Percentiles rank a stretch among this genome's conserved stretches.
phyloP scores from a whole-genome alignment of 2,113 vertebrate species.

The Aspiorhynchus laticeps region DNA sequence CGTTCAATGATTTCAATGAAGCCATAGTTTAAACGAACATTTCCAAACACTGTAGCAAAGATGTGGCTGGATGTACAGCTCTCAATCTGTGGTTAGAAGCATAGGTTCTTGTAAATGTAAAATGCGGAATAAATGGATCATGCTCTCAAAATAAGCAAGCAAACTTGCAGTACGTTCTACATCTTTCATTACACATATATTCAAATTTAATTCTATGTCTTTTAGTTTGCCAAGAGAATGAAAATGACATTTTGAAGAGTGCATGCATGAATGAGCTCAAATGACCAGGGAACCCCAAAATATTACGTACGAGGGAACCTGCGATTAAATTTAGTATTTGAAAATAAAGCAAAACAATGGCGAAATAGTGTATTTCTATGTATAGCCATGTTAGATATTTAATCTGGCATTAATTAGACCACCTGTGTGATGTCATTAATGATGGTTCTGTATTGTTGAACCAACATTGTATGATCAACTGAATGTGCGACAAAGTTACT shows the following conservation, averaged over 20 bases:
- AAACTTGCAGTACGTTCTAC: background rate
- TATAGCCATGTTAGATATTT: background rate
- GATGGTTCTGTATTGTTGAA: background rate
- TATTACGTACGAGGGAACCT: background rate
- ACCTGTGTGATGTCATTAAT: background rate
- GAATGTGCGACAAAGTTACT: background rate
- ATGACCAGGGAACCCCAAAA: background rate
- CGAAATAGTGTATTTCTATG: background rate
- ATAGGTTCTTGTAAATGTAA: no score
- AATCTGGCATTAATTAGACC: background rate
- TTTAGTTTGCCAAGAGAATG: background rate
- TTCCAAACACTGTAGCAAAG: no score
- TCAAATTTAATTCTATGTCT: no score
- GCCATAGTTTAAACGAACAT: background rate
- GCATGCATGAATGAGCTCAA: no score
- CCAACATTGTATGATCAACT: background rate
- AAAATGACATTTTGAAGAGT: background rate
- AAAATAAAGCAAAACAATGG: background rate
- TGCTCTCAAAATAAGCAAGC: background rate
- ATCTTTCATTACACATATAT: background rate
- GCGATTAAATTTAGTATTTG: background rate
- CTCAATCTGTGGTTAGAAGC: no score
- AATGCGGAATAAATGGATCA: no score
- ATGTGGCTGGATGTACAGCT: no score
- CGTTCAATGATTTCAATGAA: background rate